These are phyloP conservation scores for Neelides sp. DNA, from an alignment of 1,140 invertebrate species.

Conservation along the genomic window DNA sequence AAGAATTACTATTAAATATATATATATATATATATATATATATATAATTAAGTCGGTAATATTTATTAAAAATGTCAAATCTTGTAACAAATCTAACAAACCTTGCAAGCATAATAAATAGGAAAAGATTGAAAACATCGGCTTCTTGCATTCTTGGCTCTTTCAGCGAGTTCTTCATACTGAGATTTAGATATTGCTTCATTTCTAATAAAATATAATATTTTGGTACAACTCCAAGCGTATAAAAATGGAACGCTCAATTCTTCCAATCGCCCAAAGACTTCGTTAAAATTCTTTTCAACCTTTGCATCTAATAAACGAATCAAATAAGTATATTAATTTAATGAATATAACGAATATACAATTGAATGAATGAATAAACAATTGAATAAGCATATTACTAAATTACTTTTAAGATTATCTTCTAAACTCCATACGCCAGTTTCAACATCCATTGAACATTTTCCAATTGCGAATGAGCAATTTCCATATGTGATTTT, in stretches of 20 bases:
- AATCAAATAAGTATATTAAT: not conserved
- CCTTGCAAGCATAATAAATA: conserved; percentile 55
- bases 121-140: conserved; percentile 51
- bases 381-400: conserved; percentile 2
- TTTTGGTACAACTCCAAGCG: conserved; percentile 75
- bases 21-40: conserved; percentile 4
- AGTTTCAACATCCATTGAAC: conserved; percentile 69
- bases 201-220: conserved; percentile 64
- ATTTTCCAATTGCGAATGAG: conserved; percentile 63
- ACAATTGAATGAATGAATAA: conserved; percentile 4
- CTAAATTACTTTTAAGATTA: conserved; percentile 37
- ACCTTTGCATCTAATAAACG: conserved; percentile 32
- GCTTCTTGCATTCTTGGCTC: conserved; percentile 50
- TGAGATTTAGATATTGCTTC: conserved; percentile 61
- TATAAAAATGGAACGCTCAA: conserved; percentile 56
- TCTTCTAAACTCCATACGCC: conserved; percentile 52
- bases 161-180: conserved; percentile 58
- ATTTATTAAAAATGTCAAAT: conserved; percentile 30
- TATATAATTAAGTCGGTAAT: conserved; percentile 9
- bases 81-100: conserved; percentile 12
- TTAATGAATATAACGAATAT: conserved; percentile 1
- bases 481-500: conserved; percentile 68
- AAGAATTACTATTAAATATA: conserved; percentile 9
- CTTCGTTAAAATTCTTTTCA: conserved; percentile 52
- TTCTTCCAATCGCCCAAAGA: conserved; percentile 66